phyloP scores from a whole-genome alignment of 2,797 vertebrate species.

The Zenarchopterus dispar region DNA sequence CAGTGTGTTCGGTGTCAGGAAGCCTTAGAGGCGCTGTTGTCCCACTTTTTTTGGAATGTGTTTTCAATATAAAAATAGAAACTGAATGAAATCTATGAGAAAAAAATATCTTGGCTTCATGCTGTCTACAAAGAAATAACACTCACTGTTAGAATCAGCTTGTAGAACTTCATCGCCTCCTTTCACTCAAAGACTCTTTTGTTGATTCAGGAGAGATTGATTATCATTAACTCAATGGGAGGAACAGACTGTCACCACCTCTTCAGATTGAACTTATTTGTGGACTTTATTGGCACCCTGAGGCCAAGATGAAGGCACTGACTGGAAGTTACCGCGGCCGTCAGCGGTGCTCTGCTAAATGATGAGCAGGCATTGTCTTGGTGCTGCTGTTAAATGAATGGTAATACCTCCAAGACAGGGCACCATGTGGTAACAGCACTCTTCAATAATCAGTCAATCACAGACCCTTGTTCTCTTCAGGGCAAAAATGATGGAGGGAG shows the following conservation, averaged over 20 bases:
- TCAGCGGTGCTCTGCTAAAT: conserved; percentile 17
- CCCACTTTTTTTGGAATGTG: too few relatives aligned
- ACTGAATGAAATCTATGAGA: too few relatives aligned
- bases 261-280: conserved; percentile 33
- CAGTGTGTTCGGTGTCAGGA: too few relatives aligned
- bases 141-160: background rate
- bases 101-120: too few relatives aligned
- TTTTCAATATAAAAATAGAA: too few relatives aligned
- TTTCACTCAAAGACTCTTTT: conserved; percentile 16
- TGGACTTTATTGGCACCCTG: conserved; percentile 37
- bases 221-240: conserved; percentile 34
- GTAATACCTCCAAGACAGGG: background rate
- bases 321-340: conserved; percentile 34
- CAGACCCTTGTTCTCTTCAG: background rate
- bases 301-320: conserved; percentile 31
- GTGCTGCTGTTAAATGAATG: background rate
- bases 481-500: background rate
- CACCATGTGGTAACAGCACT: conserved; percentile 4
- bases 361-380: conserved; percentile 1
- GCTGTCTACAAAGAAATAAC: too few relatives aligned
- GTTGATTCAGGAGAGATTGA: conserved; percentile 34
- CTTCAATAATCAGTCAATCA: conserved; percentile 5
- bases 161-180: conserved; percentile 23
- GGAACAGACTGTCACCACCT: conserved; percentile 13
- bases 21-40: too few relatives aligned